A percentile compares a stretch with the other conserved stretches of the same genome.
phyloP scores from a whole-genome alignment of 92 coral and sea anemone genomes.

The Porites evermanni region DNA sequence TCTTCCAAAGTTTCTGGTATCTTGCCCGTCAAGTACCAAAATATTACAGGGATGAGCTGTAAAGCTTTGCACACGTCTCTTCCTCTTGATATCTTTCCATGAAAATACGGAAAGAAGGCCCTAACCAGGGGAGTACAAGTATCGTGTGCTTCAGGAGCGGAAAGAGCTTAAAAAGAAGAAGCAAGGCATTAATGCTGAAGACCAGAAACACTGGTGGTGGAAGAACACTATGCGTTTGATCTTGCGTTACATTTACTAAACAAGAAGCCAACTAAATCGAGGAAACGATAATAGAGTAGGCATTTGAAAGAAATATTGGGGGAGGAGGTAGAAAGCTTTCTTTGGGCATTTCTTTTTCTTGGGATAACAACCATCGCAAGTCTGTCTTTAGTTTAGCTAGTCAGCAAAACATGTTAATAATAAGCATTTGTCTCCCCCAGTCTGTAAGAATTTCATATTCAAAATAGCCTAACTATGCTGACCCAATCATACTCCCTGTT shows the following conservation, averaged over 20 bases:
- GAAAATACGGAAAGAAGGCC: constrained; percentile 1
- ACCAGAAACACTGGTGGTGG: background rate
- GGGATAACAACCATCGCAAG: too few relatives aligned
- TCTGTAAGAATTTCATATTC: too few relatives aligned
- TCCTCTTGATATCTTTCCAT: background rate
- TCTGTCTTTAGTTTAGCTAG: too few relatives aligned
- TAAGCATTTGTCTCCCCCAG: too few relatives aligned
- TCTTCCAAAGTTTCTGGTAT: constrained; percentile 7
- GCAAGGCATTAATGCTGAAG: background rate
- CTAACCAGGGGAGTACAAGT: background rate
- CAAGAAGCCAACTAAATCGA: background rate
- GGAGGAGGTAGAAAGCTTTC: background rate
- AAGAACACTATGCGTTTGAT: background rate
- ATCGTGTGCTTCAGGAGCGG: background rate
- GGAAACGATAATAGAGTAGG: background rate
- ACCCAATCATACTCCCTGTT: too few relatives aligned
- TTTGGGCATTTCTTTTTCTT: background rate
- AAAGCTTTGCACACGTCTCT: constrained; percentile 21
- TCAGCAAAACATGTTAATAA: background rate
- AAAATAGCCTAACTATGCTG: too few relatives aligned
- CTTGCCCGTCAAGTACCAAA: constrained; percentile 30
- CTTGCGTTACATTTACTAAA: background rate
- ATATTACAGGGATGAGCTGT: constrained; percentile 21
- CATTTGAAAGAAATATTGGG: background rate
- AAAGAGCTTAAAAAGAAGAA: background rate